Evolutionary conservation across 2,888 invertebrate genomes (phyloP).

Genomic region (Cerceris rybyensis): DNA sequence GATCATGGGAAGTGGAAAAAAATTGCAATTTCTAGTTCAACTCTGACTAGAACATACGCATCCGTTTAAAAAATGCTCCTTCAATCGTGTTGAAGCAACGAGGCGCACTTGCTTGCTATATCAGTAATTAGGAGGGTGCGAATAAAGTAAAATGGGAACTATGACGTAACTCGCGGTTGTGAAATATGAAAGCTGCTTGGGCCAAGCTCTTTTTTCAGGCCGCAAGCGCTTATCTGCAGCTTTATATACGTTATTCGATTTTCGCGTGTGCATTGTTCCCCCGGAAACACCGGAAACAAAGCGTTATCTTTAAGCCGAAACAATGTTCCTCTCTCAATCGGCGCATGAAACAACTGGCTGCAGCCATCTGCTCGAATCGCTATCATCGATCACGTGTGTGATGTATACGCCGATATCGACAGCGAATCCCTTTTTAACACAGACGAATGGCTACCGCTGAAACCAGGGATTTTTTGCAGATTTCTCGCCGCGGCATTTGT

Average conservation of each 20-base stretch:
- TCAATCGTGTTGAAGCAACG: constrained; percentile 11
- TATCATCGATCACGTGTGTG: constrained; percentile 69
- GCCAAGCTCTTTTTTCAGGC: constrained; percentile 54
- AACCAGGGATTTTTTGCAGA: constrained; percentile 47
- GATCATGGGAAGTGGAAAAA: neutral
- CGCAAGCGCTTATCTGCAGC: constrained; percentile 61
- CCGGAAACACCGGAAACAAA: constrained; percentile 63
- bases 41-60: neutral
- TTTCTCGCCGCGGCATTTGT: constrained; percentile 46
- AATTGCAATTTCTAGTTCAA: neutral
- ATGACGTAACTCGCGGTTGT: constrained; percentile 36
- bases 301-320: constrained; percentile 70
- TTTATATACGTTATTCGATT: constrained; percentile 69
- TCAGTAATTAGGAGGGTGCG: constrained; percentile 62
- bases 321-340: constrained; percentile 68
- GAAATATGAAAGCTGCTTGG: constrained; percentile 67
- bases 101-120: constrained; percentile 21
- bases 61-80: constrained; percentile 30
- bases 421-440: constrained; percentile 74
- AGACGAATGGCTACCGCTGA: constrained; percentile 72
- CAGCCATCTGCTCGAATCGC: constrained; percentile 60
- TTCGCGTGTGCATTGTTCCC: constrained; percentile 64
- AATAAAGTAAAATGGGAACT: constrained; percentile 46
- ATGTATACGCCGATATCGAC: constrained; percentile 67
- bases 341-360: constrained; percentile 65